A percentile compares a stretch with the other conserved stretches of the same genome.
phyloP scores from a whole-genome alignment of 2,888 invertebrate genomes.

The Leptothorax acervorum region DNA sequence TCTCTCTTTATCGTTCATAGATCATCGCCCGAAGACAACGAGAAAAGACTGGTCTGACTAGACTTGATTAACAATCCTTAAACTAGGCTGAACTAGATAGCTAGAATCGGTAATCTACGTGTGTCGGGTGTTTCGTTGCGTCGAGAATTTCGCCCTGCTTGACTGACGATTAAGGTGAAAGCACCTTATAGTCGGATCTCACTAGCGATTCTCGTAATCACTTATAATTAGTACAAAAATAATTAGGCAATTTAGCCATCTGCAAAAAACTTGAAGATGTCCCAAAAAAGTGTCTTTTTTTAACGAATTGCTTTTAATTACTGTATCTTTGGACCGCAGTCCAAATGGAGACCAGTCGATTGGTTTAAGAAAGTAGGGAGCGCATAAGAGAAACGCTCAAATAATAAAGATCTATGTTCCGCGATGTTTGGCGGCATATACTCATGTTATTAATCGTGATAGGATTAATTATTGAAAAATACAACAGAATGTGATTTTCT shows the following conservation, averaged over 20 bases:
- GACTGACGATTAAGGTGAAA: conserved; percentile 27
- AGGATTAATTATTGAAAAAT: conserved; percentile 1
- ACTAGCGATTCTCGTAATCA: conserved; percentile 56
- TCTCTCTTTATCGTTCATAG: conserved; percentile 14
- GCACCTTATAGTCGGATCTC: background rate
- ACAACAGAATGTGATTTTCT: background rate
- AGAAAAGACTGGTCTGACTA: conserved; percentile 63
- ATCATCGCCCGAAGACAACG: conserved; percentile 27
- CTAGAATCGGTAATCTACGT: conserved; percentile 60
- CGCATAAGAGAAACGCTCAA: background rate
- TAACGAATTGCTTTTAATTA: background rate
- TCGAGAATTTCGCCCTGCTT: conserved; percentile 70
- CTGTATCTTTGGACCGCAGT: background rate
- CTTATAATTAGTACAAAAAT: conserved; percentile 84
- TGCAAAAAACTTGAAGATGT: conserved; percentile 70
- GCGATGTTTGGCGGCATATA: background rate
- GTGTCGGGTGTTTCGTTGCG: conserved; percentile 78
- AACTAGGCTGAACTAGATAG: conserved; percentile 68
- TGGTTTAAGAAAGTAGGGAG: background rate
- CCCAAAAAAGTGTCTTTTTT: conserved; percentile 48
- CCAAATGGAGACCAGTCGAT: too few relatives aligned
- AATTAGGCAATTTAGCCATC: conserved; percentile 80
- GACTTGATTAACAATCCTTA: conserved; percentile 64
- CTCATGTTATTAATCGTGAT: background rate
- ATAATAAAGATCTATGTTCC: conserved; percentile 1